Base-by-base conservation (phyloP, 2,113 vertebrate species). In the Pyrgilauda ruficollis region DNA sequence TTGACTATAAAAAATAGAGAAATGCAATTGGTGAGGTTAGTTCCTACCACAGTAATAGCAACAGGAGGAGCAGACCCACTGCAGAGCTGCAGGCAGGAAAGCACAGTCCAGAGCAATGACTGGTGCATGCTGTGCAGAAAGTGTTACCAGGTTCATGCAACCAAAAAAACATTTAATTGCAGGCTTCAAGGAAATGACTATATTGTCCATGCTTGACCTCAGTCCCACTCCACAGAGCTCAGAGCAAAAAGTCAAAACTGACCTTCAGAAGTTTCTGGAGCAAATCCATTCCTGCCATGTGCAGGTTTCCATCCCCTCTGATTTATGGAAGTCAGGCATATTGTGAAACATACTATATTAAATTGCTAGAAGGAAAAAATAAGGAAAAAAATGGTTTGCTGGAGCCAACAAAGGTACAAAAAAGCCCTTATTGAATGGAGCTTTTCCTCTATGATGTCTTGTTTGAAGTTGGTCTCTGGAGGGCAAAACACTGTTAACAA, bases 401-500 rank as follows among this genome's bases (percentile, higher is more conserved):
- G 66, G 26, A 84, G 53, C 31, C 50, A 69, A 56, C 9, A 22
- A 63, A 41, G 79, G 13, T 21, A 84, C 33, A 75, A 64, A 75
- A 56, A 49, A 33, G 1, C 23, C 46, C 50, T 73, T 86, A 80
- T n/a, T 53, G 67, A 73, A 90, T 41, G 26, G 53, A 73, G 26
- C 13, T 82, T 91, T 78, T 75, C 31, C 49, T 79, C 39, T 80
- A 11, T 5, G 22, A 62, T 84, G 27, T 87, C 41, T 81, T 10
- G 4, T 92, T 91, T 91, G 84, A 94, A 94, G 94, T 75, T 7
- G 0, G 66, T 87, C 91, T 84, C 95, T 89, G 39, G 91, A 90
- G 80, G 23, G 16, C 15, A 69, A 47, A 90, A 87, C 22, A 44
- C 76, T 84, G 84, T 90, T 87, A 93, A 83, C 44, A 84, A 92